Base-by-base conservation (phyloP, 2,888 invertebrate species). In the Dioctria rufipes region DNA sequence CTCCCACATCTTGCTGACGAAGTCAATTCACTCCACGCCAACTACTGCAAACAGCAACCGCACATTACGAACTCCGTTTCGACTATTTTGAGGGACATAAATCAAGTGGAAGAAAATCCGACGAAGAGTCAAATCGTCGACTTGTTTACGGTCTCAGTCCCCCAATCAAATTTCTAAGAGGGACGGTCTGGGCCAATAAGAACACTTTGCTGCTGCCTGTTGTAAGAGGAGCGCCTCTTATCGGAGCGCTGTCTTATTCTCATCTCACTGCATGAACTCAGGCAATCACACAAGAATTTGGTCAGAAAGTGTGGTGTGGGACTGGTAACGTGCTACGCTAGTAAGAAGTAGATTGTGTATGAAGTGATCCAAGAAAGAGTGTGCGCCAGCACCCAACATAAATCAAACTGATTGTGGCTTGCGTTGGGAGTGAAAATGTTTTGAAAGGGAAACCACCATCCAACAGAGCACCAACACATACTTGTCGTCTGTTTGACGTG, bases 161-260 rank as follows among this genome's bases (percentile, higher is more conserved):
- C 73, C 82, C 82, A 82, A 82, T 82, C 80, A 81, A 81, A 82
- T 78, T 54, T 46, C 63, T 78, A 82, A 82, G 82, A 82, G 81
- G 81, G 81, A 49, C 80, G 43, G 69, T 71, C 82, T 82, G 80
- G 81, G 66, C 82, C 82, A 82, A 82, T 82, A 81, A 81, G 80
- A 82, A 81, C 67, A 80, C 80, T 81, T 75, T 58, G 63, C 43
- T 37, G 80, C 67, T 60, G 67, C 61, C 63, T 13, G n/a, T 40
- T 37, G 13, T 60, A 75, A 75, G 75, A n/a, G 60, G 63, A 58
- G 77, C 63, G 49, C 77, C 63, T 37, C 51, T 63, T 40, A 8
- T 63, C 37, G 11, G n/a, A n/a, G 13, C 25, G n/a, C 25, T 25
- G 51, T n/a, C 8, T 11, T 8, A 51, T 11, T 51, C 51, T 51